Base-by-base conservation (phyloP, 2,888 invertebrate species). In the Agonopterix heracliana region DNA sequence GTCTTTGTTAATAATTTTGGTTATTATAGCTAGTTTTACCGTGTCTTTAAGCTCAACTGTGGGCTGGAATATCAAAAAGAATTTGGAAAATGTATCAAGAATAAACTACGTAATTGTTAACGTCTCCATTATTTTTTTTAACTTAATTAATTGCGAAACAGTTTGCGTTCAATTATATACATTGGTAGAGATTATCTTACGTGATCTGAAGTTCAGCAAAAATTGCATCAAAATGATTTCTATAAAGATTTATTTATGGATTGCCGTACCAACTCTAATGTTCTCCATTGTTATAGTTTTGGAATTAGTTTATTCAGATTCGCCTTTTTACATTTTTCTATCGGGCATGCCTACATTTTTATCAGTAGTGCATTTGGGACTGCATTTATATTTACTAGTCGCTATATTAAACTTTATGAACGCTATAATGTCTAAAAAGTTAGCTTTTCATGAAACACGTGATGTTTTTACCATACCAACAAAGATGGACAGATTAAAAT, bases 341-440 rank as follows among this genome's bases (percentile, higher is more conserved):
- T 58, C 71, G 45, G 67, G 65, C 54, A 66, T 76, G 41, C 79
- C 78, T 1, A 58, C 63, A 8, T 75, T 68, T 60, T 54, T 81
- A 17, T 59, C 71, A 2, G 52, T 64, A 12, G 53, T 63, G 34
- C 75, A 81, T 60, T 63, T 80, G 42, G 53, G 66, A 14, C 51
- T 72, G 49, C 74, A 81, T 51, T 56, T 80, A 9, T 68, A 59
- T 49, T 44, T 78, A 11, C 52, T 74, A 41, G 50, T 71, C 9
- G 67, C 68, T 26, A 36, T 70, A 26, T 52, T 78, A 34, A 75
- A 69, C 54, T 47, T 66, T 8, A 47, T 78, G 2, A 79, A 74
- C 49, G 13, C 51, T 10, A 53, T 60, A 49, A 51, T 74, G 34
- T 48, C 49, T 8, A 47, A 61, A 48, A 55, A 54, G 34, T 54